Percentiles rank a stretch among this genome's conserved stretches.
Conservation (phyloP, 2,113 vertebrate species). For the Brachypodius melanocephalos region DNA sequence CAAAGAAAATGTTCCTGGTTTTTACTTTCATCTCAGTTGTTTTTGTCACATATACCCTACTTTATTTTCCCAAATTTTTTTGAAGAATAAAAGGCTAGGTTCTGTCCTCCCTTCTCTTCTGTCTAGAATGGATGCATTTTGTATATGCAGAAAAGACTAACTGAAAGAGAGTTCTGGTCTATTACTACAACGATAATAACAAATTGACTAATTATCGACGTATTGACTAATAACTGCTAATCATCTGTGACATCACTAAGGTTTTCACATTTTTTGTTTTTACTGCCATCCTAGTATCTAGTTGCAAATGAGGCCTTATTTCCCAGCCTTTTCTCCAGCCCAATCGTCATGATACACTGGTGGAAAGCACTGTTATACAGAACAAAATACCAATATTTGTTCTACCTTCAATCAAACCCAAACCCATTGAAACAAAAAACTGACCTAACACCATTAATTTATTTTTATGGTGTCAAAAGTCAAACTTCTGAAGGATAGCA, state of each 20-base stretch:
- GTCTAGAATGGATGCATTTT: background rate
- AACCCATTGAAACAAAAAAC: background rate
- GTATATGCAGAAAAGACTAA: background rate
- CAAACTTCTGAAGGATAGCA: conserved; percentile 1
- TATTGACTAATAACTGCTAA: background rate
- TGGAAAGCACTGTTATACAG: background rate
- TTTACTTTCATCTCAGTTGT: background rate
- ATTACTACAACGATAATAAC: background rate
- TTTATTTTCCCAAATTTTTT: background rate
- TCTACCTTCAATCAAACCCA: background rate
- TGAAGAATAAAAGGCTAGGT: background rate
- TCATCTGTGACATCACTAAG: background rate
- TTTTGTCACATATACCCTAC: background rate
- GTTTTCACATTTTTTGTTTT: background rate
- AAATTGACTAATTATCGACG: background rate
- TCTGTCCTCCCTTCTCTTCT: background rate
- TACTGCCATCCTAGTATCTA: background rate
- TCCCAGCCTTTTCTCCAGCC: background rate
- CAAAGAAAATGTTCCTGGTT: background rate
- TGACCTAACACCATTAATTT: background rate
- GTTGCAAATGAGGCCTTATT: background rate
- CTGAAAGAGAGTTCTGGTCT: background rate
- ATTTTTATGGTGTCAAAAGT: conserved; percentile 18
- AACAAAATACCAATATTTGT: conserved; percentile 11
- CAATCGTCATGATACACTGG: background rate